phyloP scores from a whole-genome alignment of 2,113 vertebrate genomes.

The Reinhardtius hippoglossoides region DNA sequence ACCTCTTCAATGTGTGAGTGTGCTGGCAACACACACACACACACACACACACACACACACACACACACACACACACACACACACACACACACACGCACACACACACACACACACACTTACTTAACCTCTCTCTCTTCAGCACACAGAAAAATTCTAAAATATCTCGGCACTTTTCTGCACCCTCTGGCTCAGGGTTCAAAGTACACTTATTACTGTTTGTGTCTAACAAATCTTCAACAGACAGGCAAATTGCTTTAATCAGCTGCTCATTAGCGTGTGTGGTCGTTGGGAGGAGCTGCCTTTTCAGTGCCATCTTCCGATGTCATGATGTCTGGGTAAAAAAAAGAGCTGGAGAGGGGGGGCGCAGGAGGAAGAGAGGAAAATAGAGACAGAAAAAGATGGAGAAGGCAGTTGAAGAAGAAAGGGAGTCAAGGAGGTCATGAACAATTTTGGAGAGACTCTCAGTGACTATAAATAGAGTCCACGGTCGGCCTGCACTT shows the following conservation, averaged over 20 bases:
- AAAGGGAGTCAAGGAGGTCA: constrained; percentile 48
- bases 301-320: constrained; percentile 48
- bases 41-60: constrained; percentile 9
- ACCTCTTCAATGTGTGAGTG: constrained; percentile 98
- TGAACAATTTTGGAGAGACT: constrained; percentile 48
- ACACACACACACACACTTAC: constrained; percentile 3
- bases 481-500: constrained; percentile 53
- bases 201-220: constrained; percentile 44
- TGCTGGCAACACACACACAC: background rate
- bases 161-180: background rate
- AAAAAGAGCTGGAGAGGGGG: background rate
- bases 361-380: background rate
- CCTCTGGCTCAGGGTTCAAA: constrained; percentile 50
- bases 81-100: constrained; percentile 6
- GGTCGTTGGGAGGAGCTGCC: constrained; percentile 49
- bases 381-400: constrained; percentile 13
- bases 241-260: constrained; percentile 28
- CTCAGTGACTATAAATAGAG: constrained; percentile 61
- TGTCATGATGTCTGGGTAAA: constrained; percentile 21
- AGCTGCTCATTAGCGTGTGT: constrained; percentile 49
- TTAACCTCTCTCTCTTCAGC: background rate
- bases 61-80: background rate
- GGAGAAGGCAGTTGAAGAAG: constrained; percentile 29
- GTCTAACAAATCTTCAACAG: constrained; percentile 12
- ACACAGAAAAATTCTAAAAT: background rate